Conservation (phyloP, 2,113 vertebrate species). For the Corvus moneduloides region DNA sequence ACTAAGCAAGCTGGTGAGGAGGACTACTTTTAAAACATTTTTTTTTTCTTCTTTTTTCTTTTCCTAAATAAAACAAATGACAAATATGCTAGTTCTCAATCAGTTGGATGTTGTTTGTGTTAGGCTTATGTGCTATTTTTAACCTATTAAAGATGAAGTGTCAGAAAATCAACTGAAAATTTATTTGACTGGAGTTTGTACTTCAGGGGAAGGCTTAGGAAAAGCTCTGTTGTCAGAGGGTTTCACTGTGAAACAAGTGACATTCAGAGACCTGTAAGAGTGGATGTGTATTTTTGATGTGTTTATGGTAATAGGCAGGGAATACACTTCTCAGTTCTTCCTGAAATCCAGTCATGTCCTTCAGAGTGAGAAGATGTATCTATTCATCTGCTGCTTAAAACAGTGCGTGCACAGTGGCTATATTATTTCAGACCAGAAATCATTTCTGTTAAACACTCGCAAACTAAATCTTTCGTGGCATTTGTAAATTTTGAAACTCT, state of each 20-base stretch:
- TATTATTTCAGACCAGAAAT: not conserved
- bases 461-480: not conserved
- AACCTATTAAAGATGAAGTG: not conserved
- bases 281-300: not conserved
- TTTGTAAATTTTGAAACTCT: not conserved
- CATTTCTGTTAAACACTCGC: not conserved
- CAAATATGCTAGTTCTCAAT: not conserved
- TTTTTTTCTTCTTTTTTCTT: rapidly evolving
- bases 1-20: not conserved
- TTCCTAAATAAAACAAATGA: not conserved
- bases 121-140: not conserved
- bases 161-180: not conserved
- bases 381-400: not conserved
- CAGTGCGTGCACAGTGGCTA: not conserved
- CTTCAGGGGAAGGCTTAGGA: not conserved
- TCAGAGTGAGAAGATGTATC: not conserved
- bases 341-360: not conserved
- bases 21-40: no score
- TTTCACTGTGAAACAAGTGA: not conserved
- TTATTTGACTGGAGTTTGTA: not conserved
- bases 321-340: not conserved
- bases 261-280: not conserved
- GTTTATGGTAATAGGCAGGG: not conserved
- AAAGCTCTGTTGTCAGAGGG: not conserved
- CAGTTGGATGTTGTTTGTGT: not conserved